Evolutionary conservation across 1,140 invertebrate species (phyloP).

Genomic region (Drosophila ambigua): DNA sequence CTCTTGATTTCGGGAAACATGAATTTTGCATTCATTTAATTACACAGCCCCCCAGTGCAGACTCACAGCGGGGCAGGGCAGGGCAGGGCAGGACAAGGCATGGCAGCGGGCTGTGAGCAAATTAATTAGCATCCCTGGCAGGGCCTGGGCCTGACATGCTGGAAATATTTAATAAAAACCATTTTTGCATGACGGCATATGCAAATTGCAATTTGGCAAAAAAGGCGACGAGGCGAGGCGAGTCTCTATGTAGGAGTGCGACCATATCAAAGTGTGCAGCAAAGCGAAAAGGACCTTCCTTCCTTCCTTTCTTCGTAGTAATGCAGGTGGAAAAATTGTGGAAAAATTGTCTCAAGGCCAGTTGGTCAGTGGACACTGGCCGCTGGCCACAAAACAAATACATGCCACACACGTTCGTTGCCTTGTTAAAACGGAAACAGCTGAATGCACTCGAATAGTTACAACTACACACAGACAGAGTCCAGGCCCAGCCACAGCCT

Average conservation of each 20-base stretch:
- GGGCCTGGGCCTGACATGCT: neutral
- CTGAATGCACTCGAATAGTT: conserved; percentile 64
- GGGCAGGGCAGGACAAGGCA: neutral
- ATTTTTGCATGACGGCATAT: conserved; percentile 80
- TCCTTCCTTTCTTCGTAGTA: neutral
- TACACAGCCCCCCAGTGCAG: conserved; percentile 30
- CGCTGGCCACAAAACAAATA: conserved; percentile 13
- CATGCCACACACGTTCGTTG: conserved; percentile 12
- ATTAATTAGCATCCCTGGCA: conserved; percentile 64
- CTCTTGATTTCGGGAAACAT: conserved; percentile 69
- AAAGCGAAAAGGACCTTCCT: conserved; percentile 41
- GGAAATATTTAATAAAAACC: conserved; percentile 67
- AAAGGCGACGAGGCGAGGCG: conserved; percentile 17
- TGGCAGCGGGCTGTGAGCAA: conserved; percentile 11
- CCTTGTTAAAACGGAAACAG: conserved; percentile 69
- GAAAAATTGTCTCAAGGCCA: conserved; percentile 59
- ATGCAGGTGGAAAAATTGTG: conserved; percentile 43
- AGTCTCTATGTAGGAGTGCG: conserved; percentile 2
- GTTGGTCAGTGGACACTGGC: conserved; percentile 54
- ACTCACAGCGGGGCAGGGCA: neutral
- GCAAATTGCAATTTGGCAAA: conserved; percentile 61
- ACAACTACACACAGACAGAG: neutral
- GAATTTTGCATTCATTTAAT: conserved; percentile 80
- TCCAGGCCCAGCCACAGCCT: neutral
- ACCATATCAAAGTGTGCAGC: conserved; percentile 68